These are phyloP conservation scores for Rynchops niger DNA, from an alignment of 2,113 vertebrate genomes.

Conservation along the genomic window DNA sequence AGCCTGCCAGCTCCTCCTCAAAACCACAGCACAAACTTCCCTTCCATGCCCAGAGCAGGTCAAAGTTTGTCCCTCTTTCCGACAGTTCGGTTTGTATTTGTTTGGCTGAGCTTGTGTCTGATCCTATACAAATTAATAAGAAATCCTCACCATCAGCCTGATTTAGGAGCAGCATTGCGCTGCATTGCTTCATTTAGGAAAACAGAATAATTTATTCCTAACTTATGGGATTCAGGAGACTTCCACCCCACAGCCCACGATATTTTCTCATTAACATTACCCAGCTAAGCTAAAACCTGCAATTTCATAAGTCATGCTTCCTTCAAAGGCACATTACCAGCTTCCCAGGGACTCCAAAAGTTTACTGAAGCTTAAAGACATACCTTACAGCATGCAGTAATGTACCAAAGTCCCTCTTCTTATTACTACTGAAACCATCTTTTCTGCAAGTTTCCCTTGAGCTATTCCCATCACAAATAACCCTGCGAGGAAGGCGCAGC, in stretches of 20 bases:
- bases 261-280: slow-evolving; percentile 54
- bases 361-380: slow-evolving; percentile 40
- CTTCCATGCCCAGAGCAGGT: rapidly evolving
- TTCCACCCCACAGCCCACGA: neutral
- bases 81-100: neutral
- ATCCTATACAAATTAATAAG: neutral
- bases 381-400: neutral
- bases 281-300: slow-evolving; percentile 49
- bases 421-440: neutral
- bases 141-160: neutral
- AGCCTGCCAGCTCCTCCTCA: neutral
- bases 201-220: slow-evolving; percentile 44
- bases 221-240: slow-evolving; percentile 19
- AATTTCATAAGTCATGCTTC: slow-evolving; percentile 32
- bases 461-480: neutral
- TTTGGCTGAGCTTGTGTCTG: neutral
- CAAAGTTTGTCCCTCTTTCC: neutral
- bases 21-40: neutral
- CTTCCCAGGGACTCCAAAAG: slow-evolving; percentile 45
- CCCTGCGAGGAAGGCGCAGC: neutral
- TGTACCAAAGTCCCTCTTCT: neutral
- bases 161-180: neutral
- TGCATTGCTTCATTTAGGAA: neutral
- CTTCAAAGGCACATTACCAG: slow-evolving; percentile 23
- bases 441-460: neutral